These are phyloP conservation scores for Philereme vetulata DNA, from an alignment of 2,888 invertebrate genomes.

Conservation along the genomic window DNA sequence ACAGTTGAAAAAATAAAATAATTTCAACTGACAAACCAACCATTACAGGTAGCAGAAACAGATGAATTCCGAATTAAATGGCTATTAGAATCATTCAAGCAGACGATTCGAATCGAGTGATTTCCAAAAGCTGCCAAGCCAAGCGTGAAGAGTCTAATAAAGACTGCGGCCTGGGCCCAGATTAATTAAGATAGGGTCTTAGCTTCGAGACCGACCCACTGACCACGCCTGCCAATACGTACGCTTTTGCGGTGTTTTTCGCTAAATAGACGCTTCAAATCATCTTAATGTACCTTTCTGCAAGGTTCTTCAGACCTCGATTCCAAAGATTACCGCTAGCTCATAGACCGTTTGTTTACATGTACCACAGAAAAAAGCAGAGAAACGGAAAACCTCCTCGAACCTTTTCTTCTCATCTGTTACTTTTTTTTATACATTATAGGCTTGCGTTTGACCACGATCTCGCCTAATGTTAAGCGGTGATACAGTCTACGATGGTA, in stretches of 20 bases:
- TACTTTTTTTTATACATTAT: no score
- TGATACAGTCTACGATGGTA: no score
- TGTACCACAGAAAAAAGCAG: no score
- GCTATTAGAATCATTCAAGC: conserved; percentile 46
- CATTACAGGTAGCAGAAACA: conserved; percentile 23
- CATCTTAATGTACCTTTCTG: not conserved
- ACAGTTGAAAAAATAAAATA: not conserved
- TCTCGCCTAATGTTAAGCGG: no score
- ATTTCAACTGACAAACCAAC: not conserved
- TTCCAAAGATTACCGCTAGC: no score
- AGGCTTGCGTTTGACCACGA: no score
- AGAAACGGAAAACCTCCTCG: no score
- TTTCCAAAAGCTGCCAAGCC: conserved; percentile 66
- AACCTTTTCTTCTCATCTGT: no score
- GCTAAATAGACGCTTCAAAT: conserved; percentile 30
- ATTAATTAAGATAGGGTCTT: conserved; percentile 72
- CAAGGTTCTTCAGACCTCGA: no score
- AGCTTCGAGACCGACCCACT: conserved; percentile 52
- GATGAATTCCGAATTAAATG: conserved; percentile 30
- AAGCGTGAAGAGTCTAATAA: conserved; percentile 72
- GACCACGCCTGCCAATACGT: conserved; percentile 60
- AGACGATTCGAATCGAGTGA: conserved; percentile 66
- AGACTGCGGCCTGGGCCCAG: conserved; percentile 61
- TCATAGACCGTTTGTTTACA: no score
- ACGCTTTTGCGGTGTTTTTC: conserved; percentile 47